Conservation (phyloP, 2,888 invertebrate species). For the Drymonia ruficornis region DNA sequence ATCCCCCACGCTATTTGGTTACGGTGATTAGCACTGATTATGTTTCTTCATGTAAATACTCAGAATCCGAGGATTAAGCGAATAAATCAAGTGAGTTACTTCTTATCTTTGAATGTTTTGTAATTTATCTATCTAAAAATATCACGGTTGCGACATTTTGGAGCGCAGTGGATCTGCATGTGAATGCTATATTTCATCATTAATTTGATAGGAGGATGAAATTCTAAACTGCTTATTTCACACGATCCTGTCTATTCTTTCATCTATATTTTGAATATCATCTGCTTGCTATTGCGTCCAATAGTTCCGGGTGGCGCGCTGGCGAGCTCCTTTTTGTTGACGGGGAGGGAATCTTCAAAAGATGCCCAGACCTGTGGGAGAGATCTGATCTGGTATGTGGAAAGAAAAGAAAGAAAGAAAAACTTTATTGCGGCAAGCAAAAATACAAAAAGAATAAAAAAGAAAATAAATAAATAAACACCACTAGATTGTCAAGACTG, state of each 20-base stretch:
- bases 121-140: conserved; percentile 4
- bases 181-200: background rate
- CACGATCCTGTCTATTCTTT: background rate
- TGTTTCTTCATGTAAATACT: conserved; percentile 4
- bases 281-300: too few relatives aligned
- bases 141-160: background rate
- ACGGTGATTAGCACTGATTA: conserved; percentile 41
- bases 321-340: too few relatives aligned
- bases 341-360: too few relatives aligned
- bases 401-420: too few relatives aligned
- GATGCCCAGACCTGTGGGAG: too few relatives aligned
- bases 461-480: too few relatives aligned
- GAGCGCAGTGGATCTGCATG: background rate
- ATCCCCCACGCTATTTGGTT: conserved; percentile 29
- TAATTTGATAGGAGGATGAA: background rate
- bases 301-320: too few relatives aligned
- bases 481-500: too few relatives aligned
- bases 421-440: too few relatives aligned
- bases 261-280: too few relatives aligned
- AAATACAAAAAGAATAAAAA: too few relatives aligned
- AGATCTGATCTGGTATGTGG: too few relatives aligned
- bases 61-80: conserved; percentile 3
- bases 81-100: conserved; percentile 4
- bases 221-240: background rate
- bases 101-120: conserved; percentile 1